Evolutionary conservation across 1,140 invertebrate species (phyloP).

Genomic region (Camponotus vicinus): DNA sequence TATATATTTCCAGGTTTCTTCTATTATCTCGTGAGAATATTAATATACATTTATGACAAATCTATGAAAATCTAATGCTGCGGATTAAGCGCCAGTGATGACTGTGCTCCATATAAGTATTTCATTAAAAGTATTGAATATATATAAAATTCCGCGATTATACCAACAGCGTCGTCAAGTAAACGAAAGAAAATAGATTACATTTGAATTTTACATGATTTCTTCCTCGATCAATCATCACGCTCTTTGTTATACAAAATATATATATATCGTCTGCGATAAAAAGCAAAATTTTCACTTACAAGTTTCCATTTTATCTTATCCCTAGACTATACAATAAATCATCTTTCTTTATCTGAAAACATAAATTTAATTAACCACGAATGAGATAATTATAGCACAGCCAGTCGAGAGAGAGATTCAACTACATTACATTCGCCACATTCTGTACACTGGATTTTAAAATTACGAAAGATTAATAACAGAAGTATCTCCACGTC

Average conservation of each 20-base stretch:
- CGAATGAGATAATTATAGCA: neutral
- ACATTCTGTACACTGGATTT: neutral
- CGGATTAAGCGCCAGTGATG: neutral
- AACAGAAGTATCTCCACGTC: neutral
- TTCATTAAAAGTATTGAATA: constrained; percentile 34
- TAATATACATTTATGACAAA: constrained; percentile 30
- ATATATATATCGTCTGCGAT: neutral
- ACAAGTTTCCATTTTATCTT: neutral
- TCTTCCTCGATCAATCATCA: constrained; percentile 16
- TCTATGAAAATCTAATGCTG: constrained; percentile 5
- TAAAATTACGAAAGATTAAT: neutral
- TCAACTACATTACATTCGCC: neutral
- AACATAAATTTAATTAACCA: neutral
- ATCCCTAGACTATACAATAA: neutral
- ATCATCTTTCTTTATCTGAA: neutral
- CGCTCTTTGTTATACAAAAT: neutral
- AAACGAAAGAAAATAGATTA: constrained; percentile 26
- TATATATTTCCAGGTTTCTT: no score
- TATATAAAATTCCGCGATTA: neutral
- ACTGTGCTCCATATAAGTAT: neutral
- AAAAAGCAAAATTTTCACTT: constrained; percentile 12
- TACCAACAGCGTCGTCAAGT: neutral
- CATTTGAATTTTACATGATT: constrained; percentile 33
- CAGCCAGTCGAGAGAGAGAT: neutral
- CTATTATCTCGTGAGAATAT: neutral